Conservation (phyloP, 2,888 invertebrate genomes). For the Hylaea fasciaria region DNA sequence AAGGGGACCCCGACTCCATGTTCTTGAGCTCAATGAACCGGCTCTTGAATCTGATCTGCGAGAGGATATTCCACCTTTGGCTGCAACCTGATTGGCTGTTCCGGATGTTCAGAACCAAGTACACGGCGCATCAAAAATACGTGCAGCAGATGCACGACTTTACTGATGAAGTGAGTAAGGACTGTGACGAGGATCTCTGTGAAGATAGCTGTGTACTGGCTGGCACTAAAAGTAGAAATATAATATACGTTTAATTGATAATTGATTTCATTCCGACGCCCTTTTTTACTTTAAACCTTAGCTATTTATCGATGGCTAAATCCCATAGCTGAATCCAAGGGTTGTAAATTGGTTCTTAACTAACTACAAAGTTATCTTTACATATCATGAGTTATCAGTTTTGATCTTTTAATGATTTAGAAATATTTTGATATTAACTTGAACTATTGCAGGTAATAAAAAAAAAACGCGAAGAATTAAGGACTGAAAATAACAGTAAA, state of each 20-base stretch:
- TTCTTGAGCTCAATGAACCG: conserved; percentile 63
- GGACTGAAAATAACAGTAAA: conserved; percentile 49
- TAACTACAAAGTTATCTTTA: too few relatives aligned
- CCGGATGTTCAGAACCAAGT: conserved; percentile 68
- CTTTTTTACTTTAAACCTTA: too few relatives aligned
- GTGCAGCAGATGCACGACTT: conserved; percentile 85
- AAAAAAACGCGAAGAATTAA: conserved; percentile 62
- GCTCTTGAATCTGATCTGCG: conserved; percentile 60
- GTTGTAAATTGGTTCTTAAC: too few relatives aligned
- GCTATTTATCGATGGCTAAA: too few relatives aligned
- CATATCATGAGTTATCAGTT: too few relatives aligned
- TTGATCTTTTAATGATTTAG: too few relatives aligned
- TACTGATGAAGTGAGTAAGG: conserved; percentile 71
- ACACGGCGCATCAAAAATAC: conserved; percentile 77
- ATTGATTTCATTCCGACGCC: too few relatives aligned
- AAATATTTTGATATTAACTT: background rate
- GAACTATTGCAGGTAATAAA: conserved; percentile 60
- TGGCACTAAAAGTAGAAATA: too few relatives aligned
- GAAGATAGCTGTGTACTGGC: too few relatives aligned
- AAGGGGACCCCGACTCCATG: conserved; percentile 60
- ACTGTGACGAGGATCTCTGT: too few relatives aligned
- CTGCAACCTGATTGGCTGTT: conserved; percentile 84
- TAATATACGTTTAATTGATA: too few relatives aligned
- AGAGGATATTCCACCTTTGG: conserved; percentile 78
- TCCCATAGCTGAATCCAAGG: too few relatives aligned